phyloP scores from a whole-genome alignment of 2,113 vertebrate genomes.

The Ochotona curzoniae region DNA sequence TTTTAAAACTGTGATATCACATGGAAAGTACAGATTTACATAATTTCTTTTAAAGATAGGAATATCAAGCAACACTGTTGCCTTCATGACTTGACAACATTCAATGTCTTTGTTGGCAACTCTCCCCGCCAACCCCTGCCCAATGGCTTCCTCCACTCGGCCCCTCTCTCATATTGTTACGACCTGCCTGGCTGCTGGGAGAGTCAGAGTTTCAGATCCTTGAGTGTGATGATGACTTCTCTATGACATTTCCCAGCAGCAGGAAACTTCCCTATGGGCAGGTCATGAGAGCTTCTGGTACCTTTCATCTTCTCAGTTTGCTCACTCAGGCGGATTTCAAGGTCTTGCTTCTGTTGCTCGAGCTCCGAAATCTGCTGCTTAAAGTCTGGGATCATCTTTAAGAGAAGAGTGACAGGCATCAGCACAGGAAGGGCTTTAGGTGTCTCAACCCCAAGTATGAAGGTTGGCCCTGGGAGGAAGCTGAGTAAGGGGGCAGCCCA shows the following conservation, averaged over 20 bases:
- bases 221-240: not conserved
- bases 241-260: not conserved
- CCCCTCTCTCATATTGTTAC: not conserved
- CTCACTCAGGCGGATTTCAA: slow-evolving; percentile 89
- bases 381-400: slow-evolving; percentile 93
- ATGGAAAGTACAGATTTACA: not conserved
- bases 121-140: too few relatives aligned
- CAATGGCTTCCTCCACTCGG: not conserved
- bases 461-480: not conserved
- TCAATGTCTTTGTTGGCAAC: not conserved
- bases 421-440: not conserved
- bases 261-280: not conserved
- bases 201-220: not conserved
- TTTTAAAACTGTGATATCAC: not conserved
- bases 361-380: slow-evolving; percentile 93
- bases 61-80: not conserved
- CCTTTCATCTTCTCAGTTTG: slow-evolving; percentile 88
- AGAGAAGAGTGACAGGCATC: slow-evolving; percentile 49
- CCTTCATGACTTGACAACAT: not conserved
- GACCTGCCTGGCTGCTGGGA: not conserved
- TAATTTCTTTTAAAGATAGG: not conserved
- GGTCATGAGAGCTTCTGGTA: slow-evolving; percentile 64
- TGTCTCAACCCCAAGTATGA: not conserved
- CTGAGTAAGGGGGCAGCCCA: too few relatives aligned
- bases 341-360: slow-evolving; percentile 92